Evolutionary conservation across 2,888 invertebrate genomes (phyloP), one percentile per base, ranked within the genome.

Genomic region (Phyto melanocephala): DNA sequence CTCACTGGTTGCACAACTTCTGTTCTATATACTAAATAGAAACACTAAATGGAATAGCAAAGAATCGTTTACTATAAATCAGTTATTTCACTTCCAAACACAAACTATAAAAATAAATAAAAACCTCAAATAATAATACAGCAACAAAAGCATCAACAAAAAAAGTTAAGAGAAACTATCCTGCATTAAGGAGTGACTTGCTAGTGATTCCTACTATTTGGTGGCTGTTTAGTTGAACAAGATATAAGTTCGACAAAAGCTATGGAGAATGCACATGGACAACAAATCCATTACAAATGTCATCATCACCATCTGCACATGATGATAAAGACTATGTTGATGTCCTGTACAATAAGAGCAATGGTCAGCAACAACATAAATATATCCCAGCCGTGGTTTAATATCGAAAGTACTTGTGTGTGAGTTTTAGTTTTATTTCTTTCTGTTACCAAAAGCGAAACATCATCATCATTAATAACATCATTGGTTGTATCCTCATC

Each of bases 61-160:
- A 22, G 45, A 56, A 65, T 71, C 50, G 63, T 71, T 58, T 47
- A 60, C 80, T 68, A 80, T 80, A 74, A 74, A 80, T 80, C 80
- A 74, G 80, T 74, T 68, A 80, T 74, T 52, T 74, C 74, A 67
- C 50, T 77, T 72, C 28, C 45, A 74, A 76, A 42, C 50, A 40
- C 24, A 67, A 76, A 58, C 47, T 40, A 62, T 17, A 50, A 56
- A 75, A 65, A 33, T 56, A 37, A 75, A 75, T 65, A 58, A 75
- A 58, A 74, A 74, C 52, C 40, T 54, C 54, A 74, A 65, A 65
- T 75, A 63, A 40, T 52, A 24, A 40, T 24, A 37, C 15, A 67
- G 35, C 15, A 33, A 2, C 24, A 17, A 56, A 15, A 56, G 5
- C n/a, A 17, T 45, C 20, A 40, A 52, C 24, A n/a, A 40, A 24